Evolutionary conservation across 1,140 invertebrate genomes (phyloP), one percentile per base, ranked within the genome.

Genomic region (Charaxes varanes): DNA sequence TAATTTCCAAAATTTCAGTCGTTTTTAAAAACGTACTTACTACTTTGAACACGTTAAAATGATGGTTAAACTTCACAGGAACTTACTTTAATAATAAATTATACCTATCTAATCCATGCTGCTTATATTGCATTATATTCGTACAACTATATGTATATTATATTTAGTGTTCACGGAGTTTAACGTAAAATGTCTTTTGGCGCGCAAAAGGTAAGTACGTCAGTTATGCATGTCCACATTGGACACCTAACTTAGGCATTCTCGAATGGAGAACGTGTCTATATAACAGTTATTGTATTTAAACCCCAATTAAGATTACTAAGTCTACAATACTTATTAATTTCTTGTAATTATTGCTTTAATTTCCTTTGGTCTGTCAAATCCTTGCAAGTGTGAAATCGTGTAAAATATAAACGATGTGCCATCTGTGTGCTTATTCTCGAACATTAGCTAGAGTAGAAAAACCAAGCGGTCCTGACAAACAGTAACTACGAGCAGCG

Each of bases 341-440:
- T 53, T 67, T 47, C 47, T 54, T 73, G n/a, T 69, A 64, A 69
- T 73, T 77, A 77, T 69, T 68, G 72, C 64, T 70, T 68, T 65
- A 64, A 52, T 59, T 68, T 63, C 54, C 52, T 57, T 77, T 79
- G 72, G 70, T 80, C 73, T 74, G 62, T 72, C 65, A 74, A 73
- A 77, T 67, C 52, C 58, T 64, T 80, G 62, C 59, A 52, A 68
- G 69, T 74, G 76, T 68, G 57, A 62, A 62, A 60, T 62, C 50
- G 72, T 74, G 72, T 70, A 66, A 65, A 69, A 65, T 62, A 53
- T 69, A 65, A 72, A 59, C 71, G 69, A 62, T 74, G 70, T 78
- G 73, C 68, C 65, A 51, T 72, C 56, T 53, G 49, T 74, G 73
- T 74, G 70, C 64, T 72, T 70, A 71, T 54, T 54, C 58, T 62